Base-by-base conservation (phyloP, 2,797 vertebrate species). In the Nyctalus aviator region DNA sequence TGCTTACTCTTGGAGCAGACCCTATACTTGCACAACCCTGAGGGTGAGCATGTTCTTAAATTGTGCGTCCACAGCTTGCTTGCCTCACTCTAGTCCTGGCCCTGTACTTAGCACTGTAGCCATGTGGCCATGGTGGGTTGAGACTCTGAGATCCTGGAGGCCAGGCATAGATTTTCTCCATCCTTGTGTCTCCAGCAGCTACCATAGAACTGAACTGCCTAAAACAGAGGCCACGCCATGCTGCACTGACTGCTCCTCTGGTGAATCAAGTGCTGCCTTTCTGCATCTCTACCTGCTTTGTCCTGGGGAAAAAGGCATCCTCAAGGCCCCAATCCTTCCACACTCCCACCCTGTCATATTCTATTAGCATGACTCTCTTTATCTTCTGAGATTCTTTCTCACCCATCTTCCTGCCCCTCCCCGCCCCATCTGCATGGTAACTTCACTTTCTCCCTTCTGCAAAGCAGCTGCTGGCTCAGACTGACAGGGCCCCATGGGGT, bases 381-480 rank as follows among this genome's bases (percentile, higher is more conserved):
- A 27, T 88, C 32, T 48, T 79, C 57, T 59, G 50, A 59, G 73
- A 41, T 21, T 57, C n/a, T 77, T 35, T 2, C 62, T 87, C 69
- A 23, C 64, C 14, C 68, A n/a, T 23, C 87, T 86, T 44, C 23
- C 75, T 41, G 17, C 59, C 86, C 81, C 18, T 91, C 79, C 89
- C 86, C 59, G 2, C 57, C 81, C 55, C 93, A 53, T 89, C 88
- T 96, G 91, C 76, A 59, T n/a, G 41, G 64, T 44, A 50, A 75
- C 75, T 89, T 88, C 69, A 66, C 91, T 59, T 69, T 71, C 76
- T 83, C 3, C 32, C 10, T 37, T 20, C 25, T 23, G 50, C 84
- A 66, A 48, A 94, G 69, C 96, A 95, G 94, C 94, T 88, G 94
- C 88, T 81, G 78, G 71, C 86, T 96, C 66, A 18, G 37, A 35